These are phyloP conservation scores for Xiphorhynchus elegans DNA, from an alignment of 2,113 vertebrate genomes.

Conservation along the genomic window DNA sequence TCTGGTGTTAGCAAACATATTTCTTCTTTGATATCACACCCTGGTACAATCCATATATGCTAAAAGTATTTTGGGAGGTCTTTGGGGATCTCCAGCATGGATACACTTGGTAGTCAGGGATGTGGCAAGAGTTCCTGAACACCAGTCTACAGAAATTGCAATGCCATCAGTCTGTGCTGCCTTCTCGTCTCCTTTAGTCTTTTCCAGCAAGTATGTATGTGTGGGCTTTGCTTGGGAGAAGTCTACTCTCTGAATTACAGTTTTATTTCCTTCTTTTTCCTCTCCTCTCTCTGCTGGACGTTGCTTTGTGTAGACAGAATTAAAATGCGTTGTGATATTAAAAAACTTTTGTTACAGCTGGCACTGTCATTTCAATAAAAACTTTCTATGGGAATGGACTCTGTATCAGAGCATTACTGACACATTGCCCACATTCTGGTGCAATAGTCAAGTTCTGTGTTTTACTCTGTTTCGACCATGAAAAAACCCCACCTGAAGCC, in stretches of 20 bases:
- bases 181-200: rapidly evolving
- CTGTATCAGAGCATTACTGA: neutral
- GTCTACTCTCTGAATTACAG: neutral
- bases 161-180: neutral
- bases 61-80: neutral
- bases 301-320: neutral
- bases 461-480: neutral
- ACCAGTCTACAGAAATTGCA: neutral
- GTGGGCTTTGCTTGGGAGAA: neutral
- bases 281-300: neutral
- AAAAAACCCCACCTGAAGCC: neutral
- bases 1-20: neutral
- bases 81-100: rapidly evolving
- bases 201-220: neutral
- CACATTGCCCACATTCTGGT: neutral
- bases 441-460: neutral
- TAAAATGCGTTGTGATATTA: neutral
- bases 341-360: neutral
- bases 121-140: neutral
- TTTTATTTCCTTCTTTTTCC: neutral
- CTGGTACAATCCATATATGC: rapidly evolving
- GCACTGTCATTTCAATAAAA: neutral
- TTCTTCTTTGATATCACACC: neutral
- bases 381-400: neutral
- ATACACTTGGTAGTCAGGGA: neutral